A percentile compares a stretch with the other conserved stretches of the same genome.
Evolutionary conservation across 2,797 vertebrate species (phyloP).

Genomic region (Enteromius thamalakanensis): DNA sequence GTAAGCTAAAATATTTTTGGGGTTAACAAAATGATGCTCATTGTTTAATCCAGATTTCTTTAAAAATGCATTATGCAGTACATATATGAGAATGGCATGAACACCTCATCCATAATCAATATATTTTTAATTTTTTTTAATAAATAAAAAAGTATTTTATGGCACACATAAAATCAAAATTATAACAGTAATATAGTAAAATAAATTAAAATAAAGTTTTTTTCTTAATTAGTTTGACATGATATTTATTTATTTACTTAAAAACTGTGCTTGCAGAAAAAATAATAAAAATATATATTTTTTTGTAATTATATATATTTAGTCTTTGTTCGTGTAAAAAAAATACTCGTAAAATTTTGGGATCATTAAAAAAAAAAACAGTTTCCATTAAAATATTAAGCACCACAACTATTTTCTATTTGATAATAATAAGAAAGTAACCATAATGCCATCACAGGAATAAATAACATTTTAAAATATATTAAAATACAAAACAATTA

Average conservation of each 20-base stretch:
- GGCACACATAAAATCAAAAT: not conserved
- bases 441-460: not conserved
- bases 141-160: not conserved
- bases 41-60: not conserved
- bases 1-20: constrained; percentile 66
- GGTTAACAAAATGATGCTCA: not conserved
- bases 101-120: not conserved
- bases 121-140: not conserved
- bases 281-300: too few relatives aligned
- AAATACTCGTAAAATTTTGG: too few relatives aligned
- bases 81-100: not conserved
- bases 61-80: not conserved
- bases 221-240: not conserved
- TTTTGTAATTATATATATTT: too few relatives aligned
- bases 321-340: too few relatives aligned
- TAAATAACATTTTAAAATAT: not conserved
- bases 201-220: too few relatives aligned
- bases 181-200: not conserved
- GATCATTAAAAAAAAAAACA: too few relatives aligned
- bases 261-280: not conserved
- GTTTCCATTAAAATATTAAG: not conserved
- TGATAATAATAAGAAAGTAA: too few relatives aligned
- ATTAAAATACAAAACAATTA: not conserved
- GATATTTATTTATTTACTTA: not conserved
- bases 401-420: too few relatives aligned